These are phyloP conservation scores for Nettapus auritus DNA, from an alignment of 2,113 vertebrate species.

Conservation along the genomic window DNA sequence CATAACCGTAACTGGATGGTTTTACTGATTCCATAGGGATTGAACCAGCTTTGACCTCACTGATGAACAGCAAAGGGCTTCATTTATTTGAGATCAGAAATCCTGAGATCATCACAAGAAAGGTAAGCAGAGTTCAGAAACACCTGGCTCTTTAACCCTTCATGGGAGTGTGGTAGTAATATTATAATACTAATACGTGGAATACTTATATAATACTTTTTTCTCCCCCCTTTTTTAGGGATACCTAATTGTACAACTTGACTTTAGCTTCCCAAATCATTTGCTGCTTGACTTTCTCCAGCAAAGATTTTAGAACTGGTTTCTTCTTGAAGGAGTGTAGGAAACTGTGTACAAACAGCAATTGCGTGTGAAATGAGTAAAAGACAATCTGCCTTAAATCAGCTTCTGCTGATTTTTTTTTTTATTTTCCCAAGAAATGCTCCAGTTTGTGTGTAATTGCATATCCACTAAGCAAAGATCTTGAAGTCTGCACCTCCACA, in stretches of 20 bases:
- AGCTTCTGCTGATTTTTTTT: not conserved
- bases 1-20: not conserved
- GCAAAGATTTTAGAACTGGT: slow-evolving; percentile 68
- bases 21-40: slow-evolving; percentile 72
- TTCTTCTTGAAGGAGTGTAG: not conserved
- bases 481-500: not conserved
- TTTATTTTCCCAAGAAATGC: not conserved
- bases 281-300: slow-evolving; percentile 84
- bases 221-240: slow-evolving; percentile 67
- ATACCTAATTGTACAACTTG: slow-evolving; percentile 81
- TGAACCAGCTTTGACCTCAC: slow-evolving; percentile 70
- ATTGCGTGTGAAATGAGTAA: not conserved
- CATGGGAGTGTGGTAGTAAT: not conserved
- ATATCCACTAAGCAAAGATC: not conserved
- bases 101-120: slow-evolving; percentile 78
- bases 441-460: not conserved
- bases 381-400: not conserved
- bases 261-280: slow-evolving; percentile 87
- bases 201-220: not conserved
- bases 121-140: slow-evolving; percentile 61
- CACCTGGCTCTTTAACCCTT: not conserved
- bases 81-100: slow-evolving; percentile 81
- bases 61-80: slow-evolving; percentile 84
- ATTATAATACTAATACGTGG: not conserved
- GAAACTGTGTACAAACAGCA: not conserved